Percentiles rank a stretch among this genome's conserved stretches.
phyloP scores from a whole-genome alignment of 2,888 invertebrate genomes.

The Odontocolon sp. region DNA sequence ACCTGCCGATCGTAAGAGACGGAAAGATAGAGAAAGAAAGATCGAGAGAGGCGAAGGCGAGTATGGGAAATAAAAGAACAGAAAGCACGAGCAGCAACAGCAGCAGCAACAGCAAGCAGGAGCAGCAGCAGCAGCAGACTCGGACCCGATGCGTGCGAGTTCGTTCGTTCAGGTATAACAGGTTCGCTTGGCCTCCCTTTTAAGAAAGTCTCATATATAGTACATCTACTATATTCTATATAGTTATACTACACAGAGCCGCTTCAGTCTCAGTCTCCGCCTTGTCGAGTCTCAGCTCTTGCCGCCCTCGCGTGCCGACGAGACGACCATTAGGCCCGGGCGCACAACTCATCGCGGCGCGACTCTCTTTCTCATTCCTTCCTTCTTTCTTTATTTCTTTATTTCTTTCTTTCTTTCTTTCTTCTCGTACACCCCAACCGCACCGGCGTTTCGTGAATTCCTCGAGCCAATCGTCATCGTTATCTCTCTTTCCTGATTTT shows the following conservation, averaged over 20 bases:
- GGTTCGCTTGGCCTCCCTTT: conserved; percentile 75
- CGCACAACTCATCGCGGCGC: conserved; percentile 60
- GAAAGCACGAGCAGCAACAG: conserved; percentile 23
- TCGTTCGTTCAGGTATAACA: conserved; percentile 76
- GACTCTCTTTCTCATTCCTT: neutral
- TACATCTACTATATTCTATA: conserved; percentile 17
- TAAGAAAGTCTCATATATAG: conserved; percentile 62
- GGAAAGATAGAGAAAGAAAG: conserved; percentile 32
- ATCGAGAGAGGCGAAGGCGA: conserved; percentile 6
- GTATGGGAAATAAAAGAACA: conserved; percentile 42
- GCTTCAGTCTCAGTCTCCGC: conserved; percentile 31
- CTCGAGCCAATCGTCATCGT: conserved; percentile 47
- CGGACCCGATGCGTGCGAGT: conserved; percentile 70
- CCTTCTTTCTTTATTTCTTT: conserved; percentile 23
- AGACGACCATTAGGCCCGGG: conserved; percentile 61
- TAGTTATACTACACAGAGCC: neutral
- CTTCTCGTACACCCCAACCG: conserved; percentile 16
- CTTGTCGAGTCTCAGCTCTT: conserved; percentile 35
- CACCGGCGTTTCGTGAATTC: conserved; percentile 52
- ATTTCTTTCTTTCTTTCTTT: conserved; percentile 12
- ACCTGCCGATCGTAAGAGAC: conserved; percentile 54
- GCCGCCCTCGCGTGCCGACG: conserved; percentile 63
- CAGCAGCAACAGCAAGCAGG: conserved; percentile 32
- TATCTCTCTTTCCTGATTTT: conserved; percentile 28
- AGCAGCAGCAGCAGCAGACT: conserved; percentile 55